Conservation (phyloP, 2,113 vertebrate species). For the Phylloscopus whistleri region DNA sequence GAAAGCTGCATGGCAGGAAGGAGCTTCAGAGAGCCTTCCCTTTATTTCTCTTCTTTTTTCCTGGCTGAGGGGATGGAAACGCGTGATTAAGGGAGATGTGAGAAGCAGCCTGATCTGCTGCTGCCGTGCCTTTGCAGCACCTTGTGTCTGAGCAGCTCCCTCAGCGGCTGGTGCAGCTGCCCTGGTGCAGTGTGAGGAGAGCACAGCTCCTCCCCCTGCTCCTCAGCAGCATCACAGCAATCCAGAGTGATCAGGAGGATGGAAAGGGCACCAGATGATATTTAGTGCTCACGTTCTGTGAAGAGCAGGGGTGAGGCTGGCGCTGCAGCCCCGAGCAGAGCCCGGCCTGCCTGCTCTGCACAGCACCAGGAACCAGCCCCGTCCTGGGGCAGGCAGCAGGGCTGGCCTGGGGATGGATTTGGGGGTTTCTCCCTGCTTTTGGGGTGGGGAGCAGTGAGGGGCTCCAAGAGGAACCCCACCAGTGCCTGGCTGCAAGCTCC, state of each 20-base stretch:
- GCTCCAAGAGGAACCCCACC: neutral
- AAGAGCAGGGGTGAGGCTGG: neutral
- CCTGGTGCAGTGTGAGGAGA: neutral
- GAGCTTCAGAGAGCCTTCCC: neutral
- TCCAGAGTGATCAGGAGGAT: neutral
- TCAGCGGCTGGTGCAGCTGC: neutral
- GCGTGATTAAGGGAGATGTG: neutral
- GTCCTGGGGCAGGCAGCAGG: neutral
- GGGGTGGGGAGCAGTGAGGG: neutral
- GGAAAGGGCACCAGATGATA: neutral
- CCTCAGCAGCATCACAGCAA: neutral
- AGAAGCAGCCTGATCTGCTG: neutral
- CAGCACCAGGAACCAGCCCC: fast-evolving
- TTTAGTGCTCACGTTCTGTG: neutral
- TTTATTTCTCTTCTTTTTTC: neutral
- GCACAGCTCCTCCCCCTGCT: neutral
- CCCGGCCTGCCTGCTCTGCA: neutral
- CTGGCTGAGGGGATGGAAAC: neutral
- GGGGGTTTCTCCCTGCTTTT: neutral
- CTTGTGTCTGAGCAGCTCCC: neutral
- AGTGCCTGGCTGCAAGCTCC: neutral
- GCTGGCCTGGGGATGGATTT: neutral
- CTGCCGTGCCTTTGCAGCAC: neutral
- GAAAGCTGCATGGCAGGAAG: neutral
- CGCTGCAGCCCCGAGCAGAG: neutral